Evolutionary conservation across 53 echinoderm and acorn worm species (phyloP).

Genomic region (Echinometra lucunter): DNA sequence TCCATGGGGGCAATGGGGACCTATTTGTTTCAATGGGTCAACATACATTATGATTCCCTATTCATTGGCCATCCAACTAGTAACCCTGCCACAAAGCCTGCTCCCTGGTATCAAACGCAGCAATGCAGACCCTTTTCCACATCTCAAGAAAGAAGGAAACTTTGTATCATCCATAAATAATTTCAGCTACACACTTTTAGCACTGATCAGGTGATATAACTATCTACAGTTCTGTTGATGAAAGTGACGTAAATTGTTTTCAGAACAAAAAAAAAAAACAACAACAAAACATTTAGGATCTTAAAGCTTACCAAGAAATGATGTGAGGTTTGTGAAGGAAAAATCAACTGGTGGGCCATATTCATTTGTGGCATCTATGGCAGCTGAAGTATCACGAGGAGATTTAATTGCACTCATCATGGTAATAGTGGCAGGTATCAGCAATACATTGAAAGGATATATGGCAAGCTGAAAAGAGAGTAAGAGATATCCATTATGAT

Average conservation of each 20-base stretch:
- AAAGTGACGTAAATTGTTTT: neutral
- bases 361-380: constrained; percentile 88
- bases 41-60: too few relatives aligned
- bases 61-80: neutral
- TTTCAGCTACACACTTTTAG: too few relatives aligned
- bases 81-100: neutral
- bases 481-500: neutral
- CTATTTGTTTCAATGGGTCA: too few relatives aligned
- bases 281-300: too few relatives aligned
- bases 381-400: constrained; percentile 63
- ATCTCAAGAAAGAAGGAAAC: neutral
- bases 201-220: neutral
- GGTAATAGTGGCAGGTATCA: neutral
- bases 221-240: neutral
- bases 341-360: constrained; percentile 81
- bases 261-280: neutral
- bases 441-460: neutral
- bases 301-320: constrained; percentile 77
- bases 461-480: constrained; percentile 29
- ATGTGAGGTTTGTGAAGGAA: constrained; percentile 85
- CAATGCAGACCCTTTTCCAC: neutral
- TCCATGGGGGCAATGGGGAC: too few relatives aligned
- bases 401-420: constrained; percentile 54
- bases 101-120: neutral
- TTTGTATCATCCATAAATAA: too few relatives aligned